A percentile compares a stretch with the other conserved stretches of the same genome.
These are phyloP conservation scores for Thecophora atra DNA, from an alignment of 2,888 invertebrate genomes.

Conservation along the genomic window DNA sequence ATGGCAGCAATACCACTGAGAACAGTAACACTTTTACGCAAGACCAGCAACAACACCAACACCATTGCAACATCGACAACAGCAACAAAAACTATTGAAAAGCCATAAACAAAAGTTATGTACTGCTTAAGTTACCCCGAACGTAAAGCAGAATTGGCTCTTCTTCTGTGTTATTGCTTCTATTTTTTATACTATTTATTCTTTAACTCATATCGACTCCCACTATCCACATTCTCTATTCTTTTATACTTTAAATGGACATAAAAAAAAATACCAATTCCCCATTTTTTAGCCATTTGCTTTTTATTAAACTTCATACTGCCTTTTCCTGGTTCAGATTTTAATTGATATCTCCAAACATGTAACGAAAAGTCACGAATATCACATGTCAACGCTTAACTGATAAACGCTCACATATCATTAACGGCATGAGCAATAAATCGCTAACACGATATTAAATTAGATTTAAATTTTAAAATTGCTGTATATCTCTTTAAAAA, in stretches of 20 bases:
- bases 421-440: no score
- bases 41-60: conserved; percentile 1
- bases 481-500: no score
- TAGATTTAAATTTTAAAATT: no score
- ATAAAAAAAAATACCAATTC: background rate
- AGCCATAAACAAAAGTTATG: conserved; percentile 12
- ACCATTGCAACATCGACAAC: background rate
- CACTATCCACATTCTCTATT: background rate
- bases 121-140: no score
- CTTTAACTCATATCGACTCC: no score
- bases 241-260: background rate
- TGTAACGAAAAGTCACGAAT: background rate
- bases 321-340: background rate
- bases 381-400: background rate
- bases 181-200: background rate
- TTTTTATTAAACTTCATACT: background rate
- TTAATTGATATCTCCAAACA: background rate
- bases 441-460: no score
- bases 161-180: background rate
- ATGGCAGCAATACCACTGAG: conserved; percentile 9
- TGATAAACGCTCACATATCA: background rate
- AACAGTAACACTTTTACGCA: conserved; percentile 35
- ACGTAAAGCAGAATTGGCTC: background rate
- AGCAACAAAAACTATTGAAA: conserved; percentile 23
- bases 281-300: no score